Evolutionary conservation across 2,113 vertebrate species (phyloP).

Genomic region (Otocyon megalotis): DNA sequence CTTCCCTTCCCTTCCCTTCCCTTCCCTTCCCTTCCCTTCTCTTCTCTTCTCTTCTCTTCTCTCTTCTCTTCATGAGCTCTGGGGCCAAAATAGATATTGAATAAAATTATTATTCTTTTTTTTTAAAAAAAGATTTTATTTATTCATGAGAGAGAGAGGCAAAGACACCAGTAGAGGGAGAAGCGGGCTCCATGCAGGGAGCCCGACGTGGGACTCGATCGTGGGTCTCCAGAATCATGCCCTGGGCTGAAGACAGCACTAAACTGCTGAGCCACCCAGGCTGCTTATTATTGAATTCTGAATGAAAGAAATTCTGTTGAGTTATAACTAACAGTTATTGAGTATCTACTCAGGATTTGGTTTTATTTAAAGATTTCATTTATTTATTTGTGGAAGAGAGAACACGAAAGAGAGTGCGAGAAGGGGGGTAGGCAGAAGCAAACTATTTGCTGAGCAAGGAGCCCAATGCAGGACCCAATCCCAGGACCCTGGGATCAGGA

Average conservation of each 20-base stretch:
- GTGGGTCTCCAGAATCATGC: too few species aligned
- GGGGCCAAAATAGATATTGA: not conserved
- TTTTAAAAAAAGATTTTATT: too few species aligned
- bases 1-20: too few species aligned
- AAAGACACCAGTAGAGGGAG: too few species aligned
- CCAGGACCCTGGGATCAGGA: not conserved
- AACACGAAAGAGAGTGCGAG: not conserved
- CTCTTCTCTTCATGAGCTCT: accelerated
- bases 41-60: too few species aligned
- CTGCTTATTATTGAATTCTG: not conserved
- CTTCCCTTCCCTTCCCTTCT: too few species aligned
- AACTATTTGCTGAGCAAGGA: not conserved
- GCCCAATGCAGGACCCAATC: accelerated
- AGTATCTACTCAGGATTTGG: not conserved
- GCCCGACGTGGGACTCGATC: too few species aligned
- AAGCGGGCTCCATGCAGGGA: too few species aligned
- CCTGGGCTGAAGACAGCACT: too few species aligned
- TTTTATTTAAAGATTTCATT: not conserved
- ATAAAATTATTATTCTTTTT: not conserved
- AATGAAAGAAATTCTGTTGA: not conserved
- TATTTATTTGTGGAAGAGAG: not conserved
- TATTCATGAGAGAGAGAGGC: too few species aligned
- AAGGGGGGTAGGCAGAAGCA: not conserved
- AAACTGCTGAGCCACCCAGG: too few species aligned
- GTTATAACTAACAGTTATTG: not conserved